Percentiles rank a stretch among this genome's conserved stretches.
Evolutionary conservation across 1,140 invertebrate species (phyloP).

Genomic region (Pogonomyrmex californicus): DNA sequence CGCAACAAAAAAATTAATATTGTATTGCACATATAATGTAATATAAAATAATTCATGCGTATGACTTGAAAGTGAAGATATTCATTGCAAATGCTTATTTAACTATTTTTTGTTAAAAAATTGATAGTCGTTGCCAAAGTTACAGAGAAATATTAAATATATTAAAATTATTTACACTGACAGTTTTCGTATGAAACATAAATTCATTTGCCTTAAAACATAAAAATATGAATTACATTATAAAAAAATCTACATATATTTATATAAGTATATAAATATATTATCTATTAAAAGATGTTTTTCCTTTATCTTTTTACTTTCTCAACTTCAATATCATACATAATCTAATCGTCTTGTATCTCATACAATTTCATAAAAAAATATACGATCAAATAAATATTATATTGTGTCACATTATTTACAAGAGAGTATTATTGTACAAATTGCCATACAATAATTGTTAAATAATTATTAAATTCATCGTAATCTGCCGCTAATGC

Average conservation of each 20-base stretch:
- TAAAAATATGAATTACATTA: neutral
- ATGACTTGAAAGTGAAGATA: neutral
- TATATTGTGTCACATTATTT: neutral
- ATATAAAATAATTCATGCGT: too few relatives aligned
- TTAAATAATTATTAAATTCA: conserved; percentile 3
- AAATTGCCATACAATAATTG: neutral
- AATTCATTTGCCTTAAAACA: neutral
- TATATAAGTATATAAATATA: neutral
- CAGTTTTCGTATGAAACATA: neutral
- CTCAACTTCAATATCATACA: neutral
- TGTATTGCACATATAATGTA: neutral
- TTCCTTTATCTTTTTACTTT: neutral
- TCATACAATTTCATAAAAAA: neutral
- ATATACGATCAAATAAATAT: neutral
- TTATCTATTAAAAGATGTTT: neutral
- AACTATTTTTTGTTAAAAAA: neutral
- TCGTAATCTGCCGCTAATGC: neutral
- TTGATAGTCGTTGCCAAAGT: neutral
- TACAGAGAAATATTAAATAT: conserved; percentile 4
- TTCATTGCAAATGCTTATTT: neutral
- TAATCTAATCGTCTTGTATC: neutral
- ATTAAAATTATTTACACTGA: neutral
- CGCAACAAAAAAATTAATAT: conserved; percentile 6
- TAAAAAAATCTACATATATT: neutral
- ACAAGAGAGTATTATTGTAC: neutral